Percentiles rank a stretch among this genome's conserved stretches.
Evolutionary conservation across 2,797 vertebrate genomes (phyloP).

Genomic region (Petrocephalus schoutedeni): DNA sequence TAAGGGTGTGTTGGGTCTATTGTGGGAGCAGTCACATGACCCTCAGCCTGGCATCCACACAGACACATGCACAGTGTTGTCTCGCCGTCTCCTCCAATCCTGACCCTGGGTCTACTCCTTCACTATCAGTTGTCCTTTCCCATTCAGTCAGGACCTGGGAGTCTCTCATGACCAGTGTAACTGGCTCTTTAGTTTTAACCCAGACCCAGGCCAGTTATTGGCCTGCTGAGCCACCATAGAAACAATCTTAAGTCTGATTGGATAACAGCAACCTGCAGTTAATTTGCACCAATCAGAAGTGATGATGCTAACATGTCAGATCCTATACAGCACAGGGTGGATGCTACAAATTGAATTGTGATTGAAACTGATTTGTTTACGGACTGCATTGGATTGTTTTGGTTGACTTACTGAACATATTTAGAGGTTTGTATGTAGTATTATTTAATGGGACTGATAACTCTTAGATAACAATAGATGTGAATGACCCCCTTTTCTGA

Average conservation of each 20-base stretch:
- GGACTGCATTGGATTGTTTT: conserved; percentile 20
- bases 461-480: background rate
- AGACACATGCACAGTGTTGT: background rate
- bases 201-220: conserved; percentile 32
- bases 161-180: background rate
- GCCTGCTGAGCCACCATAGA: conserved; percentile 42
- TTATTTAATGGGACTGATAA: background rate
- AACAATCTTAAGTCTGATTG: conserved; percentile 59
- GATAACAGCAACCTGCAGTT: conserved; percentile 40
- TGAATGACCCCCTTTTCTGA: background rate
- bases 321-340: conserved; percentile 25
- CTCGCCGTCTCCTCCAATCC: background rate
- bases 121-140: background rate
- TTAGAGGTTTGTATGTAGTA: background rate
- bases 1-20: background rate
- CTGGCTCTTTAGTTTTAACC: background rate
- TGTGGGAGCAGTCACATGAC: background rate
- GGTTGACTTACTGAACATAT: background rate
- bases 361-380: conserved; percentile 36
- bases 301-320: background rate
- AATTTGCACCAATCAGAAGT: conserved; percentile 44
- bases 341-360: conserved; percentile 37
- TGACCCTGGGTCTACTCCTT: background rate
- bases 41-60: background rate
- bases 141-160: background rate